A percentile compares a stretch with the other conserved stretches of the same genome.
Conservation (phyloP, 2,113 vertebrate species). For the Rhea pennata region DNA sequence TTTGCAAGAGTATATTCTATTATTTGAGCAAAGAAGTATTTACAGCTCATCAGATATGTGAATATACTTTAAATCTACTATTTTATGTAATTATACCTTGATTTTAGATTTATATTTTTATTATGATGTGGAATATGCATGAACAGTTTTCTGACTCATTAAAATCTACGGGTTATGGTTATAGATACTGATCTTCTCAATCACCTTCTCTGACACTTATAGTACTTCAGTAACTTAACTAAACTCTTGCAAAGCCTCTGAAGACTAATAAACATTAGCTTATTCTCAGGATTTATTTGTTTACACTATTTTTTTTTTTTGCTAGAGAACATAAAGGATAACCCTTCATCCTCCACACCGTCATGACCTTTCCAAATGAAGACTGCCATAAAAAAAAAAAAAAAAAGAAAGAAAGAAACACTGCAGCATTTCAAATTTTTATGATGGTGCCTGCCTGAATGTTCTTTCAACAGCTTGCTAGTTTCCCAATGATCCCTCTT, state of each 20-base stretch:
- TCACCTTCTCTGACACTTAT: neutral
- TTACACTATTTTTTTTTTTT: constrained; percentile 57
- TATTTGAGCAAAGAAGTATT: neutral
- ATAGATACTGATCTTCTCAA: constrained; percentile 40
- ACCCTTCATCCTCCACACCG: constrained; percentile 53
- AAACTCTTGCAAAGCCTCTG: constrained; percentile 32
- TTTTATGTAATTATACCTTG: neutral
- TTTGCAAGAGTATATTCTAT: neutral
- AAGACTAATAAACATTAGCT: constrained; percentile 72
- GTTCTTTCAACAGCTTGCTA: constrained; percentile 67
- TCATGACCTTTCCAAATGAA: constrained; percentile 74
- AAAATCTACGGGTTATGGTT: constrained; percentile 7
- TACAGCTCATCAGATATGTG: neutral
- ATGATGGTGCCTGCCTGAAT: constrained; percentile 55
- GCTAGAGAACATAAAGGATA: constrained; percentile 71
- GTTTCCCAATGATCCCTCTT: constrained; percentile 62
- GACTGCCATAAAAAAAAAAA: constrained; percentile 53
- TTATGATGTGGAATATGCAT: neutral
- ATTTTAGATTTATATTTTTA: neutral
- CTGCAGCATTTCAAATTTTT: constrained; percentile 69
- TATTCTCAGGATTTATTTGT: constrained; percentile 72
- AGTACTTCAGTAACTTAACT: constrained; percentile 27
- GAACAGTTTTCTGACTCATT: neutral
- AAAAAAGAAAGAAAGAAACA: too few species aligned
- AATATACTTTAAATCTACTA: neutral